Evolutionary conservation across 2,113 vertebrate genomes (phyloP), one percentile per base, ranked within the genome.

Genomic region (Poeciliopsis turrubarensis): DNA sequence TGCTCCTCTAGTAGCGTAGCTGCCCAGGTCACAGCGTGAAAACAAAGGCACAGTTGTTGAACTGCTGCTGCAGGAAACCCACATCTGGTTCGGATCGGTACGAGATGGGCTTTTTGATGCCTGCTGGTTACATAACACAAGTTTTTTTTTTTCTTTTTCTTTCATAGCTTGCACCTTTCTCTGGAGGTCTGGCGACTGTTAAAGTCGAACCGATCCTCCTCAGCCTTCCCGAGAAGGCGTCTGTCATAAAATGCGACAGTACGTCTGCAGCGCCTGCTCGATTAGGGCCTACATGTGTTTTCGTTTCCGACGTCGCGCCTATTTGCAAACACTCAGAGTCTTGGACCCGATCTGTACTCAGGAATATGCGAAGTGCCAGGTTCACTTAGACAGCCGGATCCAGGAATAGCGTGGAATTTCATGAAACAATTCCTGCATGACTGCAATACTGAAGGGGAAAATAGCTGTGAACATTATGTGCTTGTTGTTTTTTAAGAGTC

Each of bases 41-140:
- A 89, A 92, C 88, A 92, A 91, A 82, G 75, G 86, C 5, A 67
- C 79, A 65, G 86, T 92, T 93, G 87, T 90, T 60, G 34, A 51
- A 1, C 61, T 37, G 75, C 87, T 14, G 77, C 80, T 78, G 81
- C 44, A 80, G 32, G 60, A 87, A 78, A 75, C 66, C 62, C 85
- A 92, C 91, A 93, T 93, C 91, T 93, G 91, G 86, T 91, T 91
- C 79, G 32, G 85, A 89, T 93, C 31, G 64, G 65, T 73, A 75
- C 41, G 66, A 73, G 70, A 72, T 41, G n/a, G 70, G 79, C 54
- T 72, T 66, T 77, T 73, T 62, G 73, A 72, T 84, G 85, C 74
- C 81, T 72, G 72, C 14, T 8, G 60, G 80, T 90, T 91, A 86
- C 82, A 79, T 89, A 89, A 91, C 67, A 0, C 30, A 73, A 66